Base-by-base conservation (phyloP, 2,888 invertebrate species). In the Stomorhina lunata region DNA sequence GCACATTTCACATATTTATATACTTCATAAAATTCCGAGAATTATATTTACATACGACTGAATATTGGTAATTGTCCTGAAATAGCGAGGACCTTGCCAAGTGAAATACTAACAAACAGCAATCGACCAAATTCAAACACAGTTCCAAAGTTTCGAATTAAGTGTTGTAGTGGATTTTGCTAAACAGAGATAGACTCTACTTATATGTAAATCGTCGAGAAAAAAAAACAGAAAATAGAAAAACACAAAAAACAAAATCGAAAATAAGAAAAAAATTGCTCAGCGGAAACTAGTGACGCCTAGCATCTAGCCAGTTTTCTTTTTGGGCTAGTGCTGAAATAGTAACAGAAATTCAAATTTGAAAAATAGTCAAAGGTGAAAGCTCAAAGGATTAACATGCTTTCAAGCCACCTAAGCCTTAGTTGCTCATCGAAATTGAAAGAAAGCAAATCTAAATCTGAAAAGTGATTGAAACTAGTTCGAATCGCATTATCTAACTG, bases 301-400 rank as follows among this genome's bases (percentile, higher is more conserved):
- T 81, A 68, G 80, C 73, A 83, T 80, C 80, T 48, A 77, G 73
- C 80, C 65, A 65, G n/a, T 37, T 55, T 25, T 55, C 27, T 57
- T 72, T 65, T 9, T 17, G 37, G 61, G 50, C 65, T 71, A 59
- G 50, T 73, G 76, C 76, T 55, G 63, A 80, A 79, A 69, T 84
- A 80, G 81, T 78, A 85, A 88, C 86, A 85, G 85, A 86, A 87
- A 86, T 87, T 88, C 87, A 86, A 88, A 87, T 89, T 88, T 87
- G 86, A 87, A 87, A 87, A 89, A 88, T 86, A 89, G 89, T 90
- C 88, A 88, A 89, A 87, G 88, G 87, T 87, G 87, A 89, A 86
- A 89, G 89, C 90, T 90, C 88, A 89, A 90, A 89, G 90, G 90
- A 90, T 88, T 89, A 90, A 88, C 90, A 90, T 89, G 90, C 88